These are phyloP conservation scores for Philotrypesis tridentata DNA, from an alignment of 1,140 invertebrate species.

Conservation along the genomic window DNA sequence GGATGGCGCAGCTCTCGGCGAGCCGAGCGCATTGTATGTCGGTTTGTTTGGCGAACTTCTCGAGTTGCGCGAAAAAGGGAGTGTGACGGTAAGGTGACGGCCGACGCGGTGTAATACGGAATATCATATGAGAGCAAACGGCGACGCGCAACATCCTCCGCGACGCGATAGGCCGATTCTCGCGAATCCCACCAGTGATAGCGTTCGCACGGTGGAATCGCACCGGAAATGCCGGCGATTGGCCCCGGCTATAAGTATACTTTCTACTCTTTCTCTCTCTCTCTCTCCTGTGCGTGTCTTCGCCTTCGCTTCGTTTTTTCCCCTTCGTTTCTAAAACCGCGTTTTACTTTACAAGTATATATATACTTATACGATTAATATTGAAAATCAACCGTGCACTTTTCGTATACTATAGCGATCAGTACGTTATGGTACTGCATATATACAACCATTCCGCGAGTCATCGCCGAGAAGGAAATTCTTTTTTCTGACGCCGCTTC, in stretches of 20 bases:
- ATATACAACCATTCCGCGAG: background rate
- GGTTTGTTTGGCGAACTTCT: no score
- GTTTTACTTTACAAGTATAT: background rate
- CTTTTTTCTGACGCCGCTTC: background rate
- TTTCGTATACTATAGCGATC: no score
- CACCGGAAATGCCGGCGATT: background rate
- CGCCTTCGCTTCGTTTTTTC: background rate
- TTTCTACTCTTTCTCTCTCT: background rate
- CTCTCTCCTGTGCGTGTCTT: background rate
- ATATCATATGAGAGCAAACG: background rate
- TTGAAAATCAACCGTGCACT: no score
- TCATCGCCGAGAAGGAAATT: background rate
- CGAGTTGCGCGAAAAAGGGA: background rate
- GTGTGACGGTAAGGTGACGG: background rate
- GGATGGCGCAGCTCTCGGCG: no score
- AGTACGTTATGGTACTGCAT: background rate
- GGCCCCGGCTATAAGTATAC: no score
- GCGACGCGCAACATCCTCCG: background rate
- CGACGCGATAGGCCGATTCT: background rate
- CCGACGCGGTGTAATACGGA: background rate
- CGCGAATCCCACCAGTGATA: background rate
- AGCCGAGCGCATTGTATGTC: no score
- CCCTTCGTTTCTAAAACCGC: background rate
- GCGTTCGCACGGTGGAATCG: background rate
- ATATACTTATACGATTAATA: no score